phyloP scores from a whole-genome alignment of 2,888 invertebrate genomes.

The Phyto melanocephala region DNA sequence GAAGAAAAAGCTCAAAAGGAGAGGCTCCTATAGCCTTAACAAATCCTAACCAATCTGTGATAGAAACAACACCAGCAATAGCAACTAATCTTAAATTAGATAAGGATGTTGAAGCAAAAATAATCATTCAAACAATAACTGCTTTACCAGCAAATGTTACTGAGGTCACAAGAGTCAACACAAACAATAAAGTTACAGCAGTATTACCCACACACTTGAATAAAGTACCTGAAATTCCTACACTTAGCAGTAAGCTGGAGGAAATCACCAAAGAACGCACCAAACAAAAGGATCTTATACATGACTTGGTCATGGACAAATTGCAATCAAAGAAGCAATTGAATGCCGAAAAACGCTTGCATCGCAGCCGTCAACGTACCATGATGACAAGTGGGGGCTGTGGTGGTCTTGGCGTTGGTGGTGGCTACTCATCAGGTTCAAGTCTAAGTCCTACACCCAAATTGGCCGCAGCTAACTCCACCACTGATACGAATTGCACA shows the following conservation, averaged over 20 bases:
- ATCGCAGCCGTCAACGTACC: conserved; percentile 81
- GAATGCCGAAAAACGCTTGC: conserved; percentile 82
- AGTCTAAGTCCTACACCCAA: conserved; percentile 77
- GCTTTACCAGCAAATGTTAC: background rate
- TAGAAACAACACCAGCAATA: conserved; percentile 70
- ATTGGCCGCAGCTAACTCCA: conserved; percentile 72
- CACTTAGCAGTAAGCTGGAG: conserved; percentile 85
- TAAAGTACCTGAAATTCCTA: conserved; percentile 79
- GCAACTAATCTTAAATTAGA: conserved; percentile 51
- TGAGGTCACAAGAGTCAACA: conserved; percentile 48
- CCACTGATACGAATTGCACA: conserved; percentile 74
- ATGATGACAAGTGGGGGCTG: conserved; percentile 72
- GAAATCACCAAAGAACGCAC: conserved; percentile 89
- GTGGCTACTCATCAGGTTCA: conserved; percentile 73
- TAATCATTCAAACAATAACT: conserved; percentile 1
- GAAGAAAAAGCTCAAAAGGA: conserved; percentile 80
- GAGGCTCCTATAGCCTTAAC: conserved; percentile 70
- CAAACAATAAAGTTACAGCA: conserved; percentile 21
- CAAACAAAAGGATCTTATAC: conserved; percentile 90
- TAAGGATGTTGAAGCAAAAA: conserved; percentile 15
- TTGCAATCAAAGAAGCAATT: conserved; percentile 84
- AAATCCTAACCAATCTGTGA: conserved; percentile 72
- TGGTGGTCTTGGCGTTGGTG: conserved; percentile 51
- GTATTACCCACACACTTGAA: conserved; percentile 67
- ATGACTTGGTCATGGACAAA: conserved; percentile 90